phyloP scores from a whole-genome alignment of 2,888 invertebrate species.

The Clepsis dumicolana region DNA sequence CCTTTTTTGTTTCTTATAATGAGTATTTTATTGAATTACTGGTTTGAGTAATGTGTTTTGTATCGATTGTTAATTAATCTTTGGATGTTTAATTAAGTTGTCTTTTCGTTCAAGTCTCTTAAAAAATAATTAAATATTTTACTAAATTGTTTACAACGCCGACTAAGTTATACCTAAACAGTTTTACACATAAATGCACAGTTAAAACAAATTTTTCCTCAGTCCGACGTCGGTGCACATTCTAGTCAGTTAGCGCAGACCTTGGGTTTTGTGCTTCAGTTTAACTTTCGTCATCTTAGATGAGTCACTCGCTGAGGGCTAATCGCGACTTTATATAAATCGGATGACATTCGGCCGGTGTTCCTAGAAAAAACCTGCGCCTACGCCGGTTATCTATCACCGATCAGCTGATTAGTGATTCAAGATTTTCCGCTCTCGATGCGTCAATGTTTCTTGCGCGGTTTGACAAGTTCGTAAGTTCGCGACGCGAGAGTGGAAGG shows the following conservation, averaged over 20 bases:
- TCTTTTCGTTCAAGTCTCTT: constrained; percentile 54
- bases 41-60: constrained; percentile 6
- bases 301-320: constrained; percentile 72
- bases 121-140: constrained; percentile 17
- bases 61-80: constrained; percentile 56
- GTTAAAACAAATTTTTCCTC: constrained; percentile 62
- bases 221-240: constrained; percentile 57
- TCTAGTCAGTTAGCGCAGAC: constrained; percentile 60
- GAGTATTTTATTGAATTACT: constrained; percentile 47
- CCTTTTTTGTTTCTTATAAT: constrained; percentile 48
- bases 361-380: constrained; percentile 54
- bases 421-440: constrained; percentile 64
- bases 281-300: constrained; percentile 85
- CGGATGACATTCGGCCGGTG: constrained; percentile 60
- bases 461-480: constrained; percentile 28
- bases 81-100: constrained; percentile 56
- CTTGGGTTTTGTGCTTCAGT: constrained; percentile 75
- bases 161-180: constrained; percentile 23
- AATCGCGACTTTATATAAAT: constrained; percentile 61
- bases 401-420: constrained; percentile 73
- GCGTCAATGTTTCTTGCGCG: constrained; percentile 48
- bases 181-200: constrained; percentile 33
- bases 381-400: constrained; percentile 60
- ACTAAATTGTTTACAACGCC: constrained; percentile 11
- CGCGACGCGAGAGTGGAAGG: constrained; percentile 25